Evolutionary conservation across 2,888 invertebrate species (phyloP), one percentile per base, ranked within the genome.

Genomic region (Andrena camellia): DNA sequence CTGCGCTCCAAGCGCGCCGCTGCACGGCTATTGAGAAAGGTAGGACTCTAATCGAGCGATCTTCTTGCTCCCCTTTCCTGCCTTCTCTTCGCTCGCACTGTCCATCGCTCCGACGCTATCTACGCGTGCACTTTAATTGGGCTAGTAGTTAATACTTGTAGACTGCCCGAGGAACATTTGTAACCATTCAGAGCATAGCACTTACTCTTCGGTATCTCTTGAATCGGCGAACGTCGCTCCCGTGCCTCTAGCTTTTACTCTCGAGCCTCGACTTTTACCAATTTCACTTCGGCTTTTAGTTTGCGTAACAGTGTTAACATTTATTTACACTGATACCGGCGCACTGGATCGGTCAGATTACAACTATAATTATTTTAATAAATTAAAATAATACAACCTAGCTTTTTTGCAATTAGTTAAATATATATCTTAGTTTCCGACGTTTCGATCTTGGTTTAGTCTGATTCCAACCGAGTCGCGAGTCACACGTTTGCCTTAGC

Each of bases 231-330:
- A 42, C n/a, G 7, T n/a, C 33, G 20, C 33, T 31, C 57, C 31
- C 29, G 57, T 1, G 20, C 4, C 23, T 20, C 13, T 31, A 17
- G 13, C 29, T 48, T 23, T 26, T 57, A 57, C 64, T 66, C 54
- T 17, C 23, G 8, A 26, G n/a, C 13, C 70, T 48, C 70, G 31
- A 64, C 68, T 79, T 63, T 48, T 48, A 33, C 33, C 48, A 62
- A 71, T 67, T 67, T 80, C 66, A 54, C 71, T 35, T 29, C 17
- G 50, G 42, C 7, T 6, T 50, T 33, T 10, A n/a, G 8, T 33
- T 67, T 70, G 66, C 26, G 26, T 48, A 80, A 80, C 23, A 10
- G 7, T 20, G 48, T 48, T n/a, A n/a, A n/a, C n/a, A n/a, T n/a
- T n/a, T n/a, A n/a, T n/a, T n/a, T n/a, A n/a, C n/a, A n/a, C n/a